phyloP scores from a whole-genome alignment of 2,113 vertebrate genomes.

The Melanocharis versteri region DNA sequence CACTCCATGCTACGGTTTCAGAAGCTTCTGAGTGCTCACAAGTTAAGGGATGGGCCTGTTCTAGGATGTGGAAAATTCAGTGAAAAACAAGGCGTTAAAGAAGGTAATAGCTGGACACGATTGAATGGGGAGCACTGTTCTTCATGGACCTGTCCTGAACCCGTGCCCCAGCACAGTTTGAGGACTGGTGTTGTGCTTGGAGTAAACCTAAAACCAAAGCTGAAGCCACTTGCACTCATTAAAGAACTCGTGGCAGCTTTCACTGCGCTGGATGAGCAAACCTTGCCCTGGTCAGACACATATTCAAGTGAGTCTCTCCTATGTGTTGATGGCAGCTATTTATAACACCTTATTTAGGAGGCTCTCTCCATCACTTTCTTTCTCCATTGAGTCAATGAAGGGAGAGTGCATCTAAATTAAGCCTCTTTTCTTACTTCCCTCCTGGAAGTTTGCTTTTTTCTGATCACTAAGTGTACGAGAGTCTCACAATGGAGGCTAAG shows the following conservation, averaged over 20 bases:
- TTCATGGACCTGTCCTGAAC: constrained; percentile 22
- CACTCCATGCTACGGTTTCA: background rate
- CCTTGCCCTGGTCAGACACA: background rate
- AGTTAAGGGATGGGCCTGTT: background rate
- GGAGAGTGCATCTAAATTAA: background rate
- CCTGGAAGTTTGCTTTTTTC: background rate
- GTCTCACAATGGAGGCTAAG: background rate
- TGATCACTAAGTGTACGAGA: background rate
- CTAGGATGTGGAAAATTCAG: constrained; percentile 44
- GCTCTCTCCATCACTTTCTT: background rate
- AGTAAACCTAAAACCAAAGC: constrained; percentile 45
- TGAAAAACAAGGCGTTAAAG: constrained; percentile 43
- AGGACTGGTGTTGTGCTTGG: constrained; percentile 41
- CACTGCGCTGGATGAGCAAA: background rate
- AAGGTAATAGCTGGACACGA: constrained; percentile 14
- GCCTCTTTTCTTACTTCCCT: background rate
- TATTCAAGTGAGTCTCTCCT: background rate
- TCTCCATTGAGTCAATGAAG: constrained; percentile 15
- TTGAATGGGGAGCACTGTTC: constrained; percentile 54
- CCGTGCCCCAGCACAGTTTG: background rate
- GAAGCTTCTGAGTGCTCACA: background rate
- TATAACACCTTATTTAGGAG: background rate
- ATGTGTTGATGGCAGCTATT: background rate
- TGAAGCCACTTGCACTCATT: background rate
- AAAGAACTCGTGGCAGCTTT: background rate